Base-by-base conservation (phyloP, 2,113 vertebrate genomes). In the Pluvialis apricaria region DNA sequence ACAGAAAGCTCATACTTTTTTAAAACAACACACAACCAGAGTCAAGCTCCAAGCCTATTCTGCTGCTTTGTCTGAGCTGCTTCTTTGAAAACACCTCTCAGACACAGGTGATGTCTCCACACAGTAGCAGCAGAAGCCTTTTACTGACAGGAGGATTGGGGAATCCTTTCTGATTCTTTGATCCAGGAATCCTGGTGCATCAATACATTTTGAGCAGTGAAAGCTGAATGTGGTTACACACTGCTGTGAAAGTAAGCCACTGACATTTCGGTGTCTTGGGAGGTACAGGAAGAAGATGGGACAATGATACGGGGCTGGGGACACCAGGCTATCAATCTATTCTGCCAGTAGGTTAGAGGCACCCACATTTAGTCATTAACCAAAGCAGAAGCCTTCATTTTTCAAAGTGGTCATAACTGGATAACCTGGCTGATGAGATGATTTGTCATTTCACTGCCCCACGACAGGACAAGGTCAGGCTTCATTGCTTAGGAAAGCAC, bases 381-480 rank as follows among this genome's bases (percentile, higher is more conserved):
- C 93, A 97, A 97, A 95, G 91, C 86, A 96, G 95, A 90, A 97
- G 85, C 84, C 77, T 94, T 97, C 95, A 96, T 97, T 97, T 97
- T 96, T 97, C 97, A 96, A 21, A 4, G 10, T 93, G 96, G 93
- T 95, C 97, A 96, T 97, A 97, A 97, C 91, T 95, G 97, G 89
- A 96, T 96, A 97, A 95, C 92, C 92, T 92, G 77, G 55, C 55
- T 97, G 95, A 97, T 97, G 96, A 96, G 96, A 97, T 85, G 86
- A 97, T 97, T 96, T 95, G 91, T 97, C 96, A 97, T 97, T 83
- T 95, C 81, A 65, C 68, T 95, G 93, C 85, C 90, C 95, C 88
- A 64, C 9, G 20, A 94, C 94, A 94, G 82, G 95, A 95, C 96
- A 96, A 97, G 95, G 96, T 96, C 96, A 97, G 88, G 94, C 93